Percentiles rank a stretch among this genome's conserved stretches.
Conservation (phyloP, 2,888 invertebrate species). For the Trachelus stipa region DNA sequence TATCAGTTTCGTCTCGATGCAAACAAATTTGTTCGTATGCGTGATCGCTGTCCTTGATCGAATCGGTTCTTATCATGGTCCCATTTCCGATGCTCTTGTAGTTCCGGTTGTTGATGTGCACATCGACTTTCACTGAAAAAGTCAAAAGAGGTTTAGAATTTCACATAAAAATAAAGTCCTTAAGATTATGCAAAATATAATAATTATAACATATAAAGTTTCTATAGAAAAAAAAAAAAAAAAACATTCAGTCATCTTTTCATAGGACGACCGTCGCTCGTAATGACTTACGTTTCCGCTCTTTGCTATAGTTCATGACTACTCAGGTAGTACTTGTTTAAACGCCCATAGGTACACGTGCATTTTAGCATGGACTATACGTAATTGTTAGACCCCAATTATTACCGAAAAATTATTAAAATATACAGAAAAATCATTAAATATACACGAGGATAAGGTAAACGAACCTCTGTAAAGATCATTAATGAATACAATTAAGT, state of each 20-base stretch:
- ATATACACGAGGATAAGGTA: too few relatives aligned
- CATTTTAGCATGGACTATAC: neutral
- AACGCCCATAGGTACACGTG: neutral
- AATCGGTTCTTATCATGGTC: slow-evolving; percentile 51
- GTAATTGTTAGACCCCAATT: neutral
- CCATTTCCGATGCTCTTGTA: slow-evolving; percentile 53
- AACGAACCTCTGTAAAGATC: neutral
- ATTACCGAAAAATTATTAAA: neutral
- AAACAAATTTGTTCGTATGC: slow-evolving; percentile 64
- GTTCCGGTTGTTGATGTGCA: slow-evolving; percentile 71
- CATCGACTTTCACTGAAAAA: slow-evolving; percentile 83
- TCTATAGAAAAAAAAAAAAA: neutral
- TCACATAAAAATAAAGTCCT: neutral
- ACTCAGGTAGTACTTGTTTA: neutral
- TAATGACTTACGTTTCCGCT: neutral
- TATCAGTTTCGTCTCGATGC: slow-evolving; percentile 52
- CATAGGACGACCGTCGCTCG: neutral
- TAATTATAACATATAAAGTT: neutral
- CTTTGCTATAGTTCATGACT: neutral
- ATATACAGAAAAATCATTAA: neutral
- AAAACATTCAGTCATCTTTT: neutral
- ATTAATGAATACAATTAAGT: neutral
- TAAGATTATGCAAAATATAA: neutral
- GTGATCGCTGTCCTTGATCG: slow-evolving; percentile 57
- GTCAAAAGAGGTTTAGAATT: slow-evolving; percentile 13